Conservation (phyloP, 2,113 vertebrate species). For the Equus przewalskii region DNA sequence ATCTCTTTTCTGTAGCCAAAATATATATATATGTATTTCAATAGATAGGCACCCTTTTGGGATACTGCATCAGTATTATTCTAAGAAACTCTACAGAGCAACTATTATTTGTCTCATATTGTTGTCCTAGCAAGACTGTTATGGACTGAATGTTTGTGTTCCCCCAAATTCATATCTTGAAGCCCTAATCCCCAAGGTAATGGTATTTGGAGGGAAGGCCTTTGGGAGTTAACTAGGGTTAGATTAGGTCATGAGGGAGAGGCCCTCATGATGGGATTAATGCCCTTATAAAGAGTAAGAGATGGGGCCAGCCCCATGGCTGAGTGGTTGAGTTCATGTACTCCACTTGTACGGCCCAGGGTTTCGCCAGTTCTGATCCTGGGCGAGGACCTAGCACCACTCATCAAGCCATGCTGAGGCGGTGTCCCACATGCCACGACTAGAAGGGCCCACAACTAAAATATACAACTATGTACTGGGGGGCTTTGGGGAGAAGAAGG, state of each 20-base stretch:
- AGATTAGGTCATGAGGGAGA: background rate
- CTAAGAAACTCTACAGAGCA: background rate
- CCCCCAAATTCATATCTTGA: background rate
- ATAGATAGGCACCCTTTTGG: background rate
- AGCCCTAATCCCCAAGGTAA: background rate
- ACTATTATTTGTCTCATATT: background rate
- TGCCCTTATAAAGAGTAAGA: background rate
- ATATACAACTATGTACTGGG: no score
- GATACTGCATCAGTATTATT: background rate
- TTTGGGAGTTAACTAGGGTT: background rate
- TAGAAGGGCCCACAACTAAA: no score
- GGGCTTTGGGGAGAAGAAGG: no score
- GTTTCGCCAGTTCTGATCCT: no score
- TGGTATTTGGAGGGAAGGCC: background rate
- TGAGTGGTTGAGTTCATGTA: no score
- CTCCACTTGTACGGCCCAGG: no score
- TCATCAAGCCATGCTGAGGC: no score
- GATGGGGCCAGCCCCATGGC: background rate
- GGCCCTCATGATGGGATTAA: background rate
- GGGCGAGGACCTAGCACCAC: no score
- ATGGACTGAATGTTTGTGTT: background rate
- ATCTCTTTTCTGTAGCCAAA: background rate
- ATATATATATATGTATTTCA: no score
- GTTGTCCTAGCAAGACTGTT: background rate
- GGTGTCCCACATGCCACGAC: no score